Conservation (phyloP, 64 coral and sea anemone species). For the Exaiptasia diaphana region DNA sequence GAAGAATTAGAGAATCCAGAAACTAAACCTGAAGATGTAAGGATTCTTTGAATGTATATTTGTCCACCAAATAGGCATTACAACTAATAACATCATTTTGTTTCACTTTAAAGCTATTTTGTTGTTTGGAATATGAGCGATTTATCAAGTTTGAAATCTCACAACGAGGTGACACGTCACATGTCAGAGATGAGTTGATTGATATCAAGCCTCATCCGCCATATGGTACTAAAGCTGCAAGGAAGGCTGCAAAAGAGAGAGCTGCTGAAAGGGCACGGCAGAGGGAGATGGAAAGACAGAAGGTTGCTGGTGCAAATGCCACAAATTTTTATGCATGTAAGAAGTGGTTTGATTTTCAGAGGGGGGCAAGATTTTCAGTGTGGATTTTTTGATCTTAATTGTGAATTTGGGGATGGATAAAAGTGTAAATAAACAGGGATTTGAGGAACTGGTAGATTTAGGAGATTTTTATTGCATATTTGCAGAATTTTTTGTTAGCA, state of each 20-base stretch:
- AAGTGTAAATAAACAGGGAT: no score
- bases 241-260: constrained; percentile 90
- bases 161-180: constrained; percentile 58
- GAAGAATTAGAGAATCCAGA: constrained; percentile 52
- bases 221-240: constrained; percentile 90
- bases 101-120: constrained; percentile 61
- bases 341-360: background rate
- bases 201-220: constrained; percentile 94
- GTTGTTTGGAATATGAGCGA: constrained; percentile 72
- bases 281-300: constrained; percentile 89
- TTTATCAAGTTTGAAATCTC: constrained; percentile 66
- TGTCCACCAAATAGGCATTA: background rate
- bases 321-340: constrained; percentile 87
- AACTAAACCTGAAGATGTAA: background rate
- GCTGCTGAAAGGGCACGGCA: constrained; percentile 88
- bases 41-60: background rate
- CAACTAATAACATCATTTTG: background rate
- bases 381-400: no score
- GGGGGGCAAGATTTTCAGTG: no score
- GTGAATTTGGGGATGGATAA: no score
- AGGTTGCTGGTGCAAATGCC: constrained; percentile 53
- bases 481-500: no score
- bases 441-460: no score
- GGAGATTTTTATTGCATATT: no score
- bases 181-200: constrained; percentile 82